phyloP scores from a whole-genome alignment of 37 sponge, comb jelly and placozoan genomes.

The Geodia barretti region DNA sequence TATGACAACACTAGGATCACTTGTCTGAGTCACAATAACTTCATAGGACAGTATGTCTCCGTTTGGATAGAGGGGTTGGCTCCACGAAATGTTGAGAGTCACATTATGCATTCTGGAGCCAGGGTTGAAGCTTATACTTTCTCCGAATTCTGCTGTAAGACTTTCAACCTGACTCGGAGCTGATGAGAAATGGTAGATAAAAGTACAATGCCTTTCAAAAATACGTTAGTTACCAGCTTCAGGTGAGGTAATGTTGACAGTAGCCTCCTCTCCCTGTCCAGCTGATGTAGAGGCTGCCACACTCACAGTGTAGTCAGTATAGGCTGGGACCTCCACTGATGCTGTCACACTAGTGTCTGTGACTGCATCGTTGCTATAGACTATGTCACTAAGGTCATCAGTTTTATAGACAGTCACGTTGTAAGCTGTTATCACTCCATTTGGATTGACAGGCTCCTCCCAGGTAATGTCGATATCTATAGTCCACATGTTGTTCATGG shows the following conservation, averaged over 20 bases:
- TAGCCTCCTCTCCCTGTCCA: background rate
- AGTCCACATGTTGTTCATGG: background rate
- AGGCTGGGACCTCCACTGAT: background rate
- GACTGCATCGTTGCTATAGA: background rate
- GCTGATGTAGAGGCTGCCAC: constrained; percentile 18
- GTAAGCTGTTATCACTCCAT: constrained; percentile 38
- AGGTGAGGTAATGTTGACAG: background rate
- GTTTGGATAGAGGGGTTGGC: constrained; percentile 9
- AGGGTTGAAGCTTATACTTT: background rate
- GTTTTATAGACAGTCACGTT: background rate
- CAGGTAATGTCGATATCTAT: constrained; percentile 7
- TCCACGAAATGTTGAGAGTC: constrained; percentile 12
- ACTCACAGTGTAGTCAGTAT: constrained; percentile 15
- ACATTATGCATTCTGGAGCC: background rate
- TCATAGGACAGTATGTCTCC: background rate
- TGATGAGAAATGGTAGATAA: background rate
- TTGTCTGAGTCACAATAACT: background rate
- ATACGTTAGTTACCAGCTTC: background rate
- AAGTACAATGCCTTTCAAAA: too few relatives aligned
- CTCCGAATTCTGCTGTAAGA: background rate
- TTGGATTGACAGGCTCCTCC: constrained; percentile 21
- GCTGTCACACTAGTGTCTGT: background rate
- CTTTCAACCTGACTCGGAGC: background rate
- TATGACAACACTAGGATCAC: background rate
- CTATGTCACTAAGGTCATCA: background rate